Percentiles rank a stretch among this genome's conserved stretches.
Conservation (phyloP, 2,888 invertebrate species). For the Drymonia ruficornis region DNA sequence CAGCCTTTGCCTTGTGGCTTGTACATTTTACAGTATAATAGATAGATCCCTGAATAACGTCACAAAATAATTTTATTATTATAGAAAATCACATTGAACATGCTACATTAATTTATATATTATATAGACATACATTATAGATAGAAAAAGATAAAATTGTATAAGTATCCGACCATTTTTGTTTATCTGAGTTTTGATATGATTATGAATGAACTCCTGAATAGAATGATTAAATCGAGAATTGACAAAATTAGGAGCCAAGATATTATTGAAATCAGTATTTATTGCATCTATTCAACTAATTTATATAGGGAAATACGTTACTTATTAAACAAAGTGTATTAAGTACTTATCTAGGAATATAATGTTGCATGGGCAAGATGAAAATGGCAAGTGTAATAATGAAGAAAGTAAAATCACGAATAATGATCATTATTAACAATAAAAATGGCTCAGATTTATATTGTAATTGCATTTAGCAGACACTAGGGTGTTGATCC, state of each 20-base stretch:
- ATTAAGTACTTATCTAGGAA: neutral
- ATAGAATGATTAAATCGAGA: constrained; percentile 7
- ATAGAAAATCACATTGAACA: constrained; percentile 29
- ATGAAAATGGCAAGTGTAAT: constrained; percentile 23
- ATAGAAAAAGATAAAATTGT: neutral
- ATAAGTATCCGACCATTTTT: constrained; percentile 10
- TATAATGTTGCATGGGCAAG: constrained; percentile 20
- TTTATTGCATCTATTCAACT: too few relatives aligned
- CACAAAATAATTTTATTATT: constrained; percentile 16
- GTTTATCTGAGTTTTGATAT: constrained; percentile 21
- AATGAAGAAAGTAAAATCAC: constrained; percentile 7
- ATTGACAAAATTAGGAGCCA: constrained; percentile 17
- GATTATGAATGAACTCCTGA: constrained; percentile 8
- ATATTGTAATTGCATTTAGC: neutral
- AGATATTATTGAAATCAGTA: neutral
- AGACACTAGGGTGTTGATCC: constrained; percentile 15
- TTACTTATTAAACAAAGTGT: neutral
- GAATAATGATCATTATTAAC: neutral
- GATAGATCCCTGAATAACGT: constrained; percentile 9
- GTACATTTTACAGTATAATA: neutral
- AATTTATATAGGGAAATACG: neutral
- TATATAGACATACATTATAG: constrained; percentile 7
- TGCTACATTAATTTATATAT: constrained; percentile 19
- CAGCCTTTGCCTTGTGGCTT: neutral
- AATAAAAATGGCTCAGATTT: neutral